Evolutionary conservation across 2,797 vertebrate genomes (phyloP), one percentile per base, ranked within the genome.

Genomic region (Xenentodon cancila): DNA sequence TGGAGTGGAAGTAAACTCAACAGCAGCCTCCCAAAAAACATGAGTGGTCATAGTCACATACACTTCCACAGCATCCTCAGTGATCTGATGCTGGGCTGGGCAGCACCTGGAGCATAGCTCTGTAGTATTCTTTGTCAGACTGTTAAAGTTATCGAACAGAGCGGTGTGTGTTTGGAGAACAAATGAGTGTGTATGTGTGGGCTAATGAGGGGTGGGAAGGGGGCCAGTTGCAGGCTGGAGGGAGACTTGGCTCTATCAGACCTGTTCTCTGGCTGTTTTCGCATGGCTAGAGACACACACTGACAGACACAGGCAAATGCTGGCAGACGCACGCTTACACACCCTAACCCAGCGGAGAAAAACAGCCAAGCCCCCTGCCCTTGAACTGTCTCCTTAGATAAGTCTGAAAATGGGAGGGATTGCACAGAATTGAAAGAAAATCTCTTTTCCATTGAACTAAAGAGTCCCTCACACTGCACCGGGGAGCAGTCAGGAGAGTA

Each of bases 161-260:
- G 47, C 7, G 53, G 27, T 73, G 71, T 63, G 52, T 57, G 3
- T 59, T 53, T 59, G 46, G 34, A 12, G 58, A 22, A 37, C 30
- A 48, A 48, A 59, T 54, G 62, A 32, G 71, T 50, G 68, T 40
- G 59, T 40, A 58, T 18, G 68, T 70, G 73, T 75, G 78, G 32
- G 59, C 48, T 89, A 89, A 91, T 89, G 79, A 85, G 85, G 60
- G 58, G 44, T 70, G 75, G 82, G 86, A 79, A 77, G 44, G 67
- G 65, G 81, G 85, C 83, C 90, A 86, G 84, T 71, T 52, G 66
- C 59, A 78, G 68, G 73, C 81, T 84, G 81, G 50, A 82, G 84
- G 84, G 81, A 81, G 80, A 84, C 75, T 88, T 87, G 85, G 89
- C 88, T 84, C 79, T 59, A 81, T 68, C 77, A 84, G 86, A 88